These are phyloP conservation scores for Dastarcus helophoroides DNA, from an alignment of 2,888 invertebrate genomes.

Conservation along the genomic window DNA sequence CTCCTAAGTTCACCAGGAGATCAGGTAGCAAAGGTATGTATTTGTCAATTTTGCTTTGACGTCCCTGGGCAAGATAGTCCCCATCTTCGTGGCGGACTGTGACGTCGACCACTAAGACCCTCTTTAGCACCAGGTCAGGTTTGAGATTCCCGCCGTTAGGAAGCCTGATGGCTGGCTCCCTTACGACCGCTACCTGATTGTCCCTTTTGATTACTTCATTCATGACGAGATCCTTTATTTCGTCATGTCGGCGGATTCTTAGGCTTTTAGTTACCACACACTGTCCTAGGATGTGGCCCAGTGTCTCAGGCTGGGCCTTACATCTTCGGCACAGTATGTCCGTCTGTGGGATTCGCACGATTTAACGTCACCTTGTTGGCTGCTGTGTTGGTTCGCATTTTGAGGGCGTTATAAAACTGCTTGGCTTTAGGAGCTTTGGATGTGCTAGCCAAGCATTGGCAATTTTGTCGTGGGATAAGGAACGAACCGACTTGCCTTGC, in stretches of 20 bases:
- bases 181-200: too few species aligned
- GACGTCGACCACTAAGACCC: slow-evolving; percentile 18
- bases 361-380: slow-evolving; percentile 17
- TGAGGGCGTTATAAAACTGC: slow-evolving; percentile 18
- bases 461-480: slow-evolving; percentile 15
- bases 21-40: too few species aligned
- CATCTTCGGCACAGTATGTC: slow-evolving; percentile 23
- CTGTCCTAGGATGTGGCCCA: slow-evolving; percentile 17
- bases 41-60: too few species aligned
- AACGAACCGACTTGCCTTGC: slow-evolving; percentile 18
- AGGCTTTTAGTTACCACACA: slow-evolving; percentile 15
- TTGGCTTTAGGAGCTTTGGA: neutral
- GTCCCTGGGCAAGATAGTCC: slow-evolving; percentile 14
- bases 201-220: too few species aligned
- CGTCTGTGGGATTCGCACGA: slow-evolving; percentile 15
- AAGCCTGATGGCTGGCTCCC: slow-evolving; percentile 7
- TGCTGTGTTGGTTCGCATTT: slow-evolving; percentile 21
- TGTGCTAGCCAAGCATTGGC: slow-evolving; percentile 4
- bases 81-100: slow-evolving; percentile 3
- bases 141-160: slow-evolving; percentile 6
- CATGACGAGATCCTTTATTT: slow-evolving; percentile 11
- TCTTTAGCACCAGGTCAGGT: slow-evolving; percentile 4
- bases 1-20: too few species aligned
- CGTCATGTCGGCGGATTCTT: slow-evolving; percentile 18
- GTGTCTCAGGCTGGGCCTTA: slow-evolving; percentile 17